A percentile compares a stretch with the other conserved stretches of the same genome.
Conservation (phyloP, 2,113 vertebrate species). For the Acinonyx jubatus region DNA sequence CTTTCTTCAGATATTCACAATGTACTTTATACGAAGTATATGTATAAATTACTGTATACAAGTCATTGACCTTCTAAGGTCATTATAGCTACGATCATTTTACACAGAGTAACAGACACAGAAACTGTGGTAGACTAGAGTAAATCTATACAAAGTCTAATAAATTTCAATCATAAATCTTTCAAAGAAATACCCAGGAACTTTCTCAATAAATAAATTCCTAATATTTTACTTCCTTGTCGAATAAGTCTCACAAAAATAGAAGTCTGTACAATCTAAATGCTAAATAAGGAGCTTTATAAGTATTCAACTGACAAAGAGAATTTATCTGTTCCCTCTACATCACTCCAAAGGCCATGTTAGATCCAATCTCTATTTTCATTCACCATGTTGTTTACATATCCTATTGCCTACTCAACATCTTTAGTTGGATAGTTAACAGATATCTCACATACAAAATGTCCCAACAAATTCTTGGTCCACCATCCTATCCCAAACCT, state of each 20-base stretch:
- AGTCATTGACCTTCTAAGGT: neutral
- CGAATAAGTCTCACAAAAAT: neutral
- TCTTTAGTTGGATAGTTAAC: neutral
- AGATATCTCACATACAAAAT: neutral
- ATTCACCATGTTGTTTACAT: neutral
- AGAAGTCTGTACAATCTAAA: neutral
- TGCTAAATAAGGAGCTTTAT: neutral
- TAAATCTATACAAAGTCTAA: neutral
- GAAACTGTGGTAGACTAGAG: neutral
- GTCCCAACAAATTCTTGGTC: neutral
- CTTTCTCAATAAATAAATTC: conserved; percentile 11
- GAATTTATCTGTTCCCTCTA: neutral
- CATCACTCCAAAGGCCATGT: neutral
- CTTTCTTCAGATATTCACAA: neutral
- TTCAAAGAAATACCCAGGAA: neutral
- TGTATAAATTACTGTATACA: neutral
- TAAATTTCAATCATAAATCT: neutral
- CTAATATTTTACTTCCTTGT: neutral
- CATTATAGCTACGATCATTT: neutral
- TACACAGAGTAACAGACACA: neutral
- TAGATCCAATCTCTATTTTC: neutral
- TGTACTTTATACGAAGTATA: neutral
- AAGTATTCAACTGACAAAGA: neutral
- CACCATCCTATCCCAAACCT: neutral
- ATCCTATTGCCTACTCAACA: neutral